A percentile compares a stretch with the other conserved stretches of the same genome.
Conservation (phyloP, 2,888 invertebrate species). For the Phortica magna region DNA sequence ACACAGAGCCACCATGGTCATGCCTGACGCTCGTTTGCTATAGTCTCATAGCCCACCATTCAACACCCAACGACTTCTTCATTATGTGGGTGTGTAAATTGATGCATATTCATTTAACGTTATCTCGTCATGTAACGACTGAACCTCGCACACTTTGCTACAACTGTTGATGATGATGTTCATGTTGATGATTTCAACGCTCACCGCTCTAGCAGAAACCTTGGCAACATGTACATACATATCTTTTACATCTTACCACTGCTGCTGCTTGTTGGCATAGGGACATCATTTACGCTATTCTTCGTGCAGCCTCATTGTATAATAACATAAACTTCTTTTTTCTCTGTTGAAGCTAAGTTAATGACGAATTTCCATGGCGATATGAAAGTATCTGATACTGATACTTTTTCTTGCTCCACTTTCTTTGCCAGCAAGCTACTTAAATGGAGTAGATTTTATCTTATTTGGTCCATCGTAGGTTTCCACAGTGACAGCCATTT, state of each 20-base stretch:
- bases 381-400: constrained; percentile 38
- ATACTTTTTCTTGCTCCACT: constrained; percentile 31
- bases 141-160: neutral
- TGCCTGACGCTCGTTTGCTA: too few relatives aligned
- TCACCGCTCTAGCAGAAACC: constrained; percentile 23
- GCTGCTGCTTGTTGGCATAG: neutral
- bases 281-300: neutral
- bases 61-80: constrained; percentile 42
- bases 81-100: constrained; percentile 72
- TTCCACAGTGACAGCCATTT: constrained; percentile 59
- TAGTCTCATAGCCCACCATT: neutral
- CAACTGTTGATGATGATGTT: neutral
- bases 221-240: neutral
- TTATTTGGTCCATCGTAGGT: constrained; percentile 36
- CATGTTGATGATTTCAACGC: neutral
- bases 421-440: neutral
- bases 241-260: neutral
- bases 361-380: constrained; percentile 74
- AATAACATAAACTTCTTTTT: constrained; percentile 71
- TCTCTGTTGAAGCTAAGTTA: constrained; percentile 64
- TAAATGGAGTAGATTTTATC: neutral
- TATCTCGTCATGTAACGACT: constrained; percentile 51
- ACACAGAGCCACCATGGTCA: neutral
- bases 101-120: constrained; percentile 73
- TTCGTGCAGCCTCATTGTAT: constrained; percentile 43